Evolutionary conservation across 2,113 vertebrate genomes (phyloP).

Genomic region (Addax nasomaculatus): DNA sequence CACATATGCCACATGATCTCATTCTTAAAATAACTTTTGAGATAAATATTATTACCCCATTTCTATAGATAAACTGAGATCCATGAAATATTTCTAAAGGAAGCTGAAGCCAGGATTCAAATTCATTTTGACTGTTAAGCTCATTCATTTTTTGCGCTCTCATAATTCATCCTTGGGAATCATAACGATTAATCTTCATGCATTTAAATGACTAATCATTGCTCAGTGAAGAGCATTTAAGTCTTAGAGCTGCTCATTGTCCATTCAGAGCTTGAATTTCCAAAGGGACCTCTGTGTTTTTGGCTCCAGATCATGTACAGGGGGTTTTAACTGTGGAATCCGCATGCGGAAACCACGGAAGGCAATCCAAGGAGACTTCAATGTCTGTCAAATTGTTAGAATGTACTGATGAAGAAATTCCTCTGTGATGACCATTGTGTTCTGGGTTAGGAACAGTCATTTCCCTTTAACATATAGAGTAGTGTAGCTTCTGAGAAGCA

Average conservation of each 20-base stretch:
- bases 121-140: neutral
- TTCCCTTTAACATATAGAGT: neutral
- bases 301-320: neutral
- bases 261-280: neutral
- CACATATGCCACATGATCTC: neutral
- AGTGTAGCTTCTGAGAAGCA: neutral
- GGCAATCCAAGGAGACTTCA: neutral
- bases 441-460: neutral
- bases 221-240: neutral
- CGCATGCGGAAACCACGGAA: neutral
- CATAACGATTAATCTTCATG: neutral
- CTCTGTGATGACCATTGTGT: neutral
- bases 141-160: conserved; percentile 17
- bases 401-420: neutral
- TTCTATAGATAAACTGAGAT: neutral
- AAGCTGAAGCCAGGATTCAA: neutral
- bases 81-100: neutral
- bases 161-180: neutral
- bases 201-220: neutral
- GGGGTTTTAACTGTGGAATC: neutral
- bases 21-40: neutral
- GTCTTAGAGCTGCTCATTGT: neutral
- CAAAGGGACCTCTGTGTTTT: neutral
- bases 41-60: neutral
- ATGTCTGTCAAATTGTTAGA: neutral